Conservation (phyloP, 2,113 vertebrate genomes). For the Oncorhynchus gorbuscha region DNA sequence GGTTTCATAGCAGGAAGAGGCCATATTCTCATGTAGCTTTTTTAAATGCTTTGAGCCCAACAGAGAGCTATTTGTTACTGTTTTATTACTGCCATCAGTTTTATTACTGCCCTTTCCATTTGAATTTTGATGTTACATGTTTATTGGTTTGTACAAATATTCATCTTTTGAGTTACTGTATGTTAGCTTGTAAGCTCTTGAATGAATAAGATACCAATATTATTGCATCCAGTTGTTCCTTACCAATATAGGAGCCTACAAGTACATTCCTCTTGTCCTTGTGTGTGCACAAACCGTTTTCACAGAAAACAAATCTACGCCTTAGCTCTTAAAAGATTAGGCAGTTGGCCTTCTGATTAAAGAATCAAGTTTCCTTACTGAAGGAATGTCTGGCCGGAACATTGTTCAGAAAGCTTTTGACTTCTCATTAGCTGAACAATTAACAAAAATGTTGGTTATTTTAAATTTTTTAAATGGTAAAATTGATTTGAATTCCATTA, state of each 20-base stretch:
- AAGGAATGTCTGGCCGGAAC: conserved; percentile 14
- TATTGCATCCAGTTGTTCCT: too few relatives aligned
- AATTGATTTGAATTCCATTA: too few relatives aligned
- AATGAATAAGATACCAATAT: neutral
- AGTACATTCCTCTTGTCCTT: too few relatives aligned
- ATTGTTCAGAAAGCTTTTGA: conserved; percentile 16
- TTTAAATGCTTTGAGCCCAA: neutral
- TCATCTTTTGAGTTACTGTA: neutral
- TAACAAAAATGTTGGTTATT: too few relatives aligned
- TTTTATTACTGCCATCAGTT: neutral
- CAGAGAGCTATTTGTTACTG: neutral
- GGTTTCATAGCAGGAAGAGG: neutral
- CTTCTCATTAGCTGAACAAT: neutral
- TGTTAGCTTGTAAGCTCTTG: neutral
- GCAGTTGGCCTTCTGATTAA: conserved; percentile 16
- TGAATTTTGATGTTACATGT: neutral
- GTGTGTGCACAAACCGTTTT: neutral
- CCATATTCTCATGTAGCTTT: neutral
- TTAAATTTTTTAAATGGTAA: too few relatives aligned
- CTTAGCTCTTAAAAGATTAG: too few relatives aligned
- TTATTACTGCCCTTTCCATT: neutral
- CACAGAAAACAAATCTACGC: neutral
- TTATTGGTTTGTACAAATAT: neutral
- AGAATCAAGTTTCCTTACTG: conserved; percentile 9
- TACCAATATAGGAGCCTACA: too few relatives aligned